Percentiles rank a stretch among this genome's conserved stretches.
Conservation (phyloP, 92 coral and sea anemone species). For the Blastomussa wellsi region DNA sequence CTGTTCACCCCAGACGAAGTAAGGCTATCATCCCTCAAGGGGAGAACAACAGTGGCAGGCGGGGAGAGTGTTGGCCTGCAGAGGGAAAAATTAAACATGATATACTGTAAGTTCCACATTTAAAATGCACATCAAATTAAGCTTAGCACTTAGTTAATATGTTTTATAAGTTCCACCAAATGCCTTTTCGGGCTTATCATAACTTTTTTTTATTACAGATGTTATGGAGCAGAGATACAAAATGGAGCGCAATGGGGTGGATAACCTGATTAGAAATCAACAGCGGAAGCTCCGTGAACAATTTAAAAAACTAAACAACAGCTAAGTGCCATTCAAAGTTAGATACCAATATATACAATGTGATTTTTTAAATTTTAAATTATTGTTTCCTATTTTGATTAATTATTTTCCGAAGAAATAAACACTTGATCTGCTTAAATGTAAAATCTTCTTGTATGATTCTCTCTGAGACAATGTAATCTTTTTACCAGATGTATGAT, state of each 20-base stretch:
- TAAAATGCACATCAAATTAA: conserved; percentile 2
- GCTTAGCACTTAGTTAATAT: neutral
- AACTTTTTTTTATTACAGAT: conserved; percentile 3
- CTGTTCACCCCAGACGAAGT: conserved; percentile 35
- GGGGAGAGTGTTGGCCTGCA: conserved; percentile 46
- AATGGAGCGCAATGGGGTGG: conserved; percentile 13
- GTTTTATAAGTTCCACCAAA: conserved; percentile 4
- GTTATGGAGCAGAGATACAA: conserved; percentile 27
- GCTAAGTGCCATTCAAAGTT: conserved; percentile 23
- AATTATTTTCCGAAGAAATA: too few relatives aligned
- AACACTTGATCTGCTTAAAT: neutral
- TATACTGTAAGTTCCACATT: conserved; percentile 38
- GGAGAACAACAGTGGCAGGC: conserved; percentile 37
- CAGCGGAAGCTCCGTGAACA: conserved; percentile 39
- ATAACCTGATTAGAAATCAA: conserved; percentile 34
- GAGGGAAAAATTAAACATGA: conserved; percentile 29
- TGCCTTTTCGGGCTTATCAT: neutral
- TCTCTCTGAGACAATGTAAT: neutral
- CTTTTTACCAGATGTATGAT: neutral
- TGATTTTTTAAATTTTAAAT: neutral
- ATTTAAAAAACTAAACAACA: conserved; percentile 15
- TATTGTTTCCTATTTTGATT: neutral
- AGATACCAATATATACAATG: neutral
- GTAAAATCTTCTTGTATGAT: conserved; percentile 1
- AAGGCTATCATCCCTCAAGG: conserved; percentile 49